Evolutionary conservation across 2,888 invertebrate genomes (phyloP), one percentile per base, ranked within the genome.

Genomic region (Zootermopsis nevadensis): DNA sequence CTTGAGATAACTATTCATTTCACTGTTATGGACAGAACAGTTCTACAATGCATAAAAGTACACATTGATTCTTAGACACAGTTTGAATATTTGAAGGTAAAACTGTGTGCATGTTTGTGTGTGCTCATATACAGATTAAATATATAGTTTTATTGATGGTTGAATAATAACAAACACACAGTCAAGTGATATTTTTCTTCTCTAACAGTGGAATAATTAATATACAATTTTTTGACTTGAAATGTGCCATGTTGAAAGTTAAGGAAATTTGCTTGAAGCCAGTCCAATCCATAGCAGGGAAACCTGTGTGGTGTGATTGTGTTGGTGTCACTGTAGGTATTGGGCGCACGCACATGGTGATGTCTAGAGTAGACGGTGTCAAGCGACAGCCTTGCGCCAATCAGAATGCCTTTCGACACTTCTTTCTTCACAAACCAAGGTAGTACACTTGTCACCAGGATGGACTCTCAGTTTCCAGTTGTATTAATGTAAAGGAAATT

Each of bases 371-470:
- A 85, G 85, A 82, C 53, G 83, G 82, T 53, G 79, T 79, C 82
- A 83, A 80, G 84, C 83, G 85, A 67, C 83, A 83, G 79, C 66
- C 81, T 77, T 67, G 55, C 74, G 67, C 84, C 85, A 84, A 85
- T 83, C 83, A 83, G 80, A 84, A 82, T 83, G 83, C 80, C 72
- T 82, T 82, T 67, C 84, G 83, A 77, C 84, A 84, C 83, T 84
- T 85, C 83, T 83, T 85, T 81, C 85, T 85, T 81, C 84, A 84
- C 83, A 77, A 83, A 80, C 84, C 85, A 83, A 85, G 84, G 84
- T 85, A 85, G 84, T 42, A 33, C 30, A 69, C 7, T 33, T 69
- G 67, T 38, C 4, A 15, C 60, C 60, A 60, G 0, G 60, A 60
- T 27, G 60, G 60, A 8, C n/a, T 12, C 60, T 60, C 60, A 3